A percentile compares a stretch with the other conserved stretches of the same genome.
These are phyloP conservation scores for Squalus acanthias DNA, from an alignment of 2,797 vertebrate species.

Conservation along the genomic window DNA sequence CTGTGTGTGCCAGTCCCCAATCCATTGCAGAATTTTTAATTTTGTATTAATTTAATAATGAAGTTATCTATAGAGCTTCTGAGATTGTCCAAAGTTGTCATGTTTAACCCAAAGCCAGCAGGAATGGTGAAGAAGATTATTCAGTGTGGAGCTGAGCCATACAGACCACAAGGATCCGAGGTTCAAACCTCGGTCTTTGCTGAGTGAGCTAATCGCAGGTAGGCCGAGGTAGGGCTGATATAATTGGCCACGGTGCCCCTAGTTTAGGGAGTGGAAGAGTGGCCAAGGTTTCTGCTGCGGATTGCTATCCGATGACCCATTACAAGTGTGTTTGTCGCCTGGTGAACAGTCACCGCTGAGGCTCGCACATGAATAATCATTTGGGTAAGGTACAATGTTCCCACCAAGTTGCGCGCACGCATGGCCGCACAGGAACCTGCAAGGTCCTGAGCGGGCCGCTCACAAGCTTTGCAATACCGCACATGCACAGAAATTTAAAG, in stretches of 20 bases:
- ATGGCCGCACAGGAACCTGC: too few relatives aligned
- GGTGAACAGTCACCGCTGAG: not conserved
- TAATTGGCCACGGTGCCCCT: not conserved
- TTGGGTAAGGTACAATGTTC: not conserved
- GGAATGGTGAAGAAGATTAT: not conserved
- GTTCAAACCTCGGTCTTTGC: not conserved
- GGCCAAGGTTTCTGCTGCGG: not conserved
- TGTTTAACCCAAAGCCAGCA: not conserved
- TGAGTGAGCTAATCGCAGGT: not conserved
- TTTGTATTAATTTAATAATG: not conserved
- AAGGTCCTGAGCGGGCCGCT: too few relatives aligned
- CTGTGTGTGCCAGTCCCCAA: not conserved
- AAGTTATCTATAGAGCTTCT: not conserved
- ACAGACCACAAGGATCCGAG: fast-evolving
- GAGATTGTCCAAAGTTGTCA: not conserved
- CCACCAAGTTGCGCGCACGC: too few relatives aligned
- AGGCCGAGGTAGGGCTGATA: not conserved
- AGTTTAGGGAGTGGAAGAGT: not conserved
- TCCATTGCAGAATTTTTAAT: not conserved
- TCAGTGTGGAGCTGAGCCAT: not conserved
- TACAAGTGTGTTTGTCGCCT: not conserved
- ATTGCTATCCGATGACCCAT: not conserved
- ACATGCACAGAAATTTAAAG: too few relatives aligned
- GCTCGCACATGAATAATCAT: not conserved
- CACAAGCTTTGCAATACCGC: too few relatives aligned